Conservation (phyloP, 2,888 invertebrate genomes). For the Argynnis bischoffii region DNA sequence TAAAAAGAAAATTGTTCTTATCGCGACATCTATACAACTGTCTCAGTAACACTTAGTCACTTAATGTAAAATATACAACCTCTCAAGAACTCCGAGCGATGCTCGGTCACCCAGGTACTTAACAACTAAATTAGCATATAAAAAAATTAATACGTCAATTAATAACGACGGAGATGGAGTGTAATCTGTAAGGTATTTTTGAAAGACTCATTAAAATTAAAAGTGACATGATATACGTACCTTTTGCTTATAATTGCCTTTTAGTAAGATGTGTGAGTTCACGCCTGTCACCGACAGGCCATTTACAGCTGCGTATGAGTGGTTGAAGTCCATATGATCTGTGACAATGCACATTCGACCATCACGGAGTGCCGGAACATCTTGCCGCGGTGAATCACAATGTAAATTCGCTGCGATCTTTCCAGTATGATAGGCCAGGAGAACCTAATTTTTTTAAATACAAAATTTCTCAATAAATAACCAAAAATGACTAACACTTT, state of each 20-base stretch:
- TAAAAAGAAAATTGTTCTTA: too few species aligned
- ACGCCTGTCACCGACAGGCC: constrained; percentile 60
- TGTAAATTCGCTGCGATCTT: constrained; percentile 88
- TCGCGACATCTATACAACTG: too few species aligned
- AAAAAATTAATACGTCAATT: too few species aligned
- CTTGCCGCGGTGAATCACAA: constrained; percentile 81
- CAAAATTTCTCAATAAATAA: not conserved
- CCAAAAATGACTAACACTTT: too few species aligned
- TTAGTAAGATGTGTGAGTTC: constrained; percentile 60
- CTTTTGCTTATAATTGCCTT: constrained; percentile 63
- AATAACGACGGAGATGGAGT: too few species aligned
- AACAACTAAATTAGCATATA: too few species aligned
- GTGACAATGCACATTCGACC: constrained; percentile 82
- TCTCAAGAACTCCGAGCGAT: too few species aligned
- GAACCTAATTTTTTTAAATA: constrained; percentile 54
- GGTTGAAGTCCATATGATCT: constrained; percentile 79
- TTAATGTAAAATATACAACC: too few species aligned
- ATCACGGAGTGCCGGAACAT: constrained; percentile 74
- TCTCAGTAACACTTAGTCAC: too few species aligned
- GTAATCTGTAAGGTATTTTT: too few species aligned
- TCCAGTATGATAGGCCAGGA: constrained; percentile 86
- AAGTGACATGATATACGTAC: constrained; percentile 42
- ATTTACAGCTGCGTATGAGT: constrained; percentile 69
- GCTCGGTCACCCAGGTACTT: too few species aligned
- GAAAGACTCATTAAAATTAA: not conserved